Evolutionary conservation across 2,888 invertebrate genomes (phyloP).

Genomic region (Oligia strigilis): DNA sequence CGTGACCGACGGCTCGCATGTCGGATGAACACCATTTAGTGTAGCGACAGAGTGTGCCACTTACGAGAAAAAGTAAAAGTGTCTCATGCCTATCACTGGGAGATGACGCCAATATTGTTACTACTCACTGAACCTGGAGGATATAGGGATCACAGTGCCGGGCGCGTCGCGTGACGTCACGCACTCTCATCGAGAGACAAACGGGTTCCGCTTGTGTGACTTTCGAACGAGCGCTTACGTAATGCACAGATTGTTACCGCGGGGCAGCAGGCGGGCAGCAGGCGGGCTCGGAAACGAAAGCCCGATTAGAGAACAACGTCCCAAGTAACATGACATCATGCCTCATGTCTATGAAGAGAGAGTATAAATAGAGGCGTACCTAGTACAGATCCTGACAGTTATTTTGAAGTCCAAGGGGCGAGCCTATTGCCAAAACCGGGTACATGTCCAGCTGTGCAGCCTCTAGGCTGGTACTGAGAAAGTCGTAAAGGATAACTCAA

Average conservation of each 20-base stretch:
- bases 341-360: no score
- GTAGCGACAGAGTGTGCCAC: background rate
- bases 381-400: background rate
- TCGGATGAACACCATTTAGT: background rate
- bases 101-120: background rate
- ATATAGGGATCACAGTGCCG: background rate
- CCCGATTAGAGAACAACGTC: background rate
- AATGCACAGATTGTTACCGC: slow-evolving; percentile 24
- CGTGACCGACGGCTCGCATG: background rate
- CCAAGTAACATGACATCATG: background rate
- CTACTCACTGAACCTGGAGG: background rate
- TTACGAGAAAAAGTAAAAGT: slow-evolving; percentile 34
- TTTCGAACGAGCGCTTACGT: slow-evolving; percentile 41
- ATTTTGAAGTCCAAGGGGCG: no score
- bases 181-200: background rate
- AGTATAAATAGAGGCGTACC: no score
- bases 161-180: slow-evolving; percentile 32
- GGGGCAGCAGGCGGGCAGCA: no score
- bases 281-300: slow-evolving; percentile 26
- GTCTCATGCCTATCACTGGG: background rate
- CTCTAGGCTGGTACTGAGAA: background rate
- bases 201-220: slow-evolving; percentile 26
- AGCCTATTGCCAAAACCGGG: background rate
- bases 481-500: background rate
- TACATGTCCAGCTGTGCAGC: background rate